phyloP scores from a whole-genome alignment of 2,888 invertebrate species.

The Blera fallax region DNA sequence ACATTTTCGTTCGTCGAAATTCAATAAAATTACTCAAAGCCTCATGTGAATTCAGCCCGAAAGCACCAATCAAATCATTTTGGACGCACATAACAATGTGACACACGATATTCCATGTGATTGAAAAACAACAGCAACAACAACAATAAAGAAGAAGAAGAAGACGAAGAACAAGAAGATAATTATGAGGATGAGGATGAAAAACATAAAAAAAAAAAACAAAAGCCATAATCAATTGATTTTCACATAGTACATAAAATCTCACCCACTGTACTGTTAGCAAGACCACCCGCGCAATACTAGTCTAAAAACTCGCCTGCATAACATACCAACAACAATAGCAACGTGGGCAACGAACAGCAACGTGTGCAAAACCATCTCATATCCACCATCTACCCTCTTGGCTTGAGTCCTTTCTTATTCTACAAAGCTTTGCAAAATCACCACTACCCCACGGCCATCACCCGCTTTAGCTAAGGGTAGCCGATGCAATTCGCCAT shows the following conservation, averaged over 20 bases:
- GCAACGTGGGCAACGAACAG: background rate
- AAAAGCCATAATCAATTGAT: slow-evolving; percentile 42
- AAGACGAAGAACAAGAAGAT: too few relatives aligned
- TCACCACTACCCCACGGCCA: background rate
- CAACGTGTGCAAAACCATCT: background rate
- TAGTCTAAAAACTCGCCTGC: background rate
- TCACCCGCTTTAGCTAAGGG: background rate
- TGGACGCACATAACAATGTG: background rate
- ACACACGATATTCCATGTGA: slow-evolving; percentile 1
- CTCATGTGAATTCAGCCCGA: too few relatives aligned
- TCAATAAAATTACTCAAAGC: background rate
- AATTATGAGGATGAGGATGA: too few relatives aligned
- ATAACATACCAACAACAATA: background rate
- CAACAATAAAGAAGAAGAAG: too few relatives aligned
- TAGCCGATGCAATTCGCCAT: slow-evolving; percentile 30
- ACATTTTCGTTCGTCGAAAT: background rate
- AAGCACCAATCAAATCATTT: too few relatives aligned
- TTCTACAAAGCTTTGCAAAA: background rate
- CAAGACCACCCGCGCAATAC: background rate
- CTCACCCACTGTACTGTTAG: background rate
- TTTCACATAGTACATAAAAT: slow-evolving; percentile 46
- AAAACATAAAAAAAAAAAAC: too few relatives aligned
- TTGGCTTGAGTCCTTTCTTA: background rate
- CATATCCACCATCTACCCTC: background rate
- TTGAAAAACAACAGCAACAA: too few relatives aligned